Evolutionary conservation across 1,140 invertebrate species (phyloP).

Genomic region (Saccostrea cuccullata): DNA sequence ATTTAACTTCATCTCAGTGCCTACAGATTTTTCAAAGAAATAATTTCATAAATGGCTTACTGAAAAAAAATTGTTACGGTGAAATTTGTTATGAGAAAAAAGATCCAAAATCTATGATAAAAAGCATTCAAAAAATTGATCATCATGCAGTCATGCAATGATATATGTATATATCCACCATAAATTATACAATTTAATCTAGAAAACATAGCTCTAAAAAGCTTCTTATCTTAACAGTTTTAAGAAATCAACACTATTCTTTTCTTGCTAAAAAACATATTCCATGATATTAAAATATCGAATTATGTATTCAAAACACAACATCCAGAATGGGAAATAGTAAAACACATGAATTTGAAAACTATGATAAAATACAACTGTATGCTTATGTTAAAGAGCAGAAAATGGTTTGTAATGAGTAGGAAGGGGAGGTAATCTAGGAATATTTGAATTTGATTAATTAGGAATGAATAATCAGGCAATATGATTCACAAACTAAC

Average conservation of each 20-base stretch:
- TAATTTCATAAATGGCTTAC: too few species aligned
- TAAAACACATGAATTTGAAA: background rate
- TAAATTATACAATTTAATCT: too few species aligned
- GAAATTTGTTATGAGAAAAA: slow-evolving; percentile 16
- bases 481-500: slow-evolving; percentile 36
- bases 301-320: background rate
- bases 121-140: background rate
- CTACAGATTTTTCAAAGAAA: too few species aligned
- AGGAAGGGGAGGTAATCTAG: background rate
- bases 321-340: background rate
- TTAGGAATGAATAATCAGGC: background rate
- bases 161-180: background rate
- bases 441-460: background rate
- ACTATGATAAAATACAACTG: background rate
- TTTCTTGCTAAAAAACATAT: background rate
- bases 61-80: too few species aligned
- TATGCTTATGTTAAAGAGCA: background rate
- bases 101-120: background rate
- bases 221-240: too few species aligned
- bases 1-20: too few species aligned
- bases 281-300: too few species aligned
- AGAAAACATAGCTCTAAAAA: too few species aligned
- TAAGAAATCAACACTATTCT: background rate
- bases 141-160: slow-evolving; percentile 26
- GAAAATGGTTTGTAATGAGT: background rate